Evolutionary conservation across 1,140 invertebrate species (phyloP).

Genomic region (Trachymyrmex septentrionalis): DNA sequence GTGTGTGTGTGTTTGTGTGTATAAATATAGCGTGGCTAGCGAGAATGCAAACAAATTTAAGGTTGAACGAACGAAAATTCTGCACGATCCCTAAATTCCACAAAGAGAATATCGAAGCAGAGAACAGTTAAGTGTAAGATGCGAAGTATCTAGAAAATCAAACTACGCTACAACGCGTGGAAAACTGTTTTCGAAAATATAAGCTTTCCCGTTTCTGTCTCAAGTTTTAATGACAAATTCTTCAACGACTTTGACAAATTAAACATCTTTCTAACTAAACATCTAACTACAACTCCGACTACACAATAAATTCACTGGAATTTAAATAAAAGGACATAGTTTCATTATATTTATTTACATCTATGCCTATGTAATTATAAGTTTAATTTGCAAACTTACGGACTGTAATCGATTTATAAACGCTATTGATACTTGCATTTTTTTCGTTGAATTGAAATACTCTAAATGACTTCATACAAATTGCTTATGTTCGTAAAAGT

Average conservation of each 20-base stretch:
- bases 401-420: neutral
- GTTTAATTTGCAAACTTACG: neutral
- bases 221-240: constrained; percentile 32
- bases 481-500: neutral
- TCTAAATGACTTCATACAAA: neutral
- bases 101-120: constrained; percentile 18
- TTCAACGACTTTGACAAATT: constrained; percentile 11
- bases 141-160: neutral
- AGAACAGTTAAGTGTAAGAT: neutral
- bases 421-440: neutral
- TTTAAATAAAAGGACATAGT: neutral
- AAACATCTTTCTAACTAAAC: neutral
- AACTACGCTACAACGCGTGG: neutral
- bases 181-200: neutral
- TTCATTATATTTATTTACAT: neutral
- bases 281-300: neutral
- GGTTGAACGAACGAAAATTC: constrained; percentile 35
- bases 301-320: neutral
- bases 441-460: constrained; percentile 12
- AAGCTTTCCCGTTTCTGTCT: neutral
- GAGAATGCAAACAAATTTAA: constrained; percentile 14
- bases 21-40: neutral
- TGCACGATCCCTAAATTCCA: constrained; percentile 30
- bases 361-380: neutral
- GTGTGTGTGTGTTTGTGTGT: neutral